Evolutionary conservation across 2,888 invertebrate genomes (phyloP), one percentile per base, ranked within the genome.

Genomic region (Ptychoptera contaminata): DNA sequence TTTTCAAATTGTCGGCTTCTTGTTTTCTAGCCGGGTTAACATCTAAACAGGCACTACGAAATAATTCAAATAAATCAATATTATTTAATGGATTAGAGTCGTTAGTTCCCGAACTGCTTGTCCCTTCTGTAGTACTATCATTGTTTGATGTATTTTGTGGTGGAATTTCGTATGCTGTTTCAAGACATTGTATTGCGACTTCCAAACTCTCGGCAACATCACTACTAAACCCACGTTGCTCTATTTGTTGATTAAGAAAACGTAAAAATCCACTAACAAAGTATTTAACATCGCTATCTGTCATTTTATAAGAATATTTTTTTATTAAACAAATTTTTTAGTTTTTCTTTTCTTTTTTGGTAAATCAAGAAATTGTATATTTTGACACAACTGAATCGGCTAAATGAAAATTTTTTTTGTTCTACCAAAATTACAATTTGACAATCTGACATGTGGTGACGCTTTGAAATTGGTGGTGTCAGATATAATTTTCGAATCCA

Each of bases 171-270:
- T 87, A 96, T 8, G 91, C 87, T 40, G 85, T 83, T 66, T 94
- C 91, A 53, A 94, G 71, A 65, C 96, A 96, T 67, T 96, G 94
- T 52, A 87, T 79, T 35, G 92, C 91, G 46, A 97, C 96, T 70
- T 92, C 92, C 42, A 93, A 54, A 49, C 67, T 66, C 51, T 65
- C 65, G 16, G 59, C 55, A 23, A 58, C 60, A 53, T 65, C 65
- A 15, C 61, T 51, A 7, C 59, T 53, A 46, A 66, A 57, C 3
- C 50, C 43, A 16, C 55, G 52, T 0, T 54, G 52, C 38, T 57
- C 58, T 31, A 60, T 55, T 47, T 67, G 63, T 45, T 58, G 56
- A 51, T 61, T 60, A 16, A 65, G 45, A 48, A 62, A 66, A 29
- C 55, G 56, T 16, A 65, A 56, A 49, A 65, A 63, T 36, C 62